phyloP scores from a whole-genome alignment of 2,888 invertebrate genomes.

The Scaptomyza tumidula region DNA sequence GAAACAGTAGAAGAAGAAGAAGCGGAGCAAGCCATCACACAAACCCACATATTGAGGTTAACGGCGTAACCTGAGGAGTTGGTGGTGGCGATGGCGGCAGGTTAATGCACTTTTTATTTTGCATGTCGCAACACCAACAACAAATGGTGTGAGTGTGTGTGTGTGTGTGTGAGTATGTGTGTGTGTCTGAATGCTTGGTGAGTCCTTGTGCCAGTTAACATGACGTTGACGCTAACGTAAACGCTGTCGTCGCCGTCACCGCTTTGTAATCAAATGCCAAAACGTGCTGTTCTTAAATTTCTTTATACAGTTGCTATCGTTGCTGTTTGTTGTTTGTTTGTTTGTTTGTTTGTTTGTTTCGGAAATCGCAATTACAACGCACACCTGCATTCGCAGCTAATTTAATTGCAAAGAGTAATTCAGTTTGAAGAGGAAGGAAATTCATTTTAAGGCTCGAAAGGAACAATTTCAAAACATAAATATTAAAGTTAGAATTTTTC shows the following conservation, averaged over 20 bases:
- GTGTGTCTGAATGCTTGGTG: conserved; percentile 43
- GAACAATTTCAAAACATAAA: not conserved
- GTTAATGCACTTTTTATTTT: conserved; percentile 74
- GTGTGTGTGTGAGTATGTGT: conserved; percentile 38
- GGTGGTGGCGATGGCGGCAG: conserved; percentile 42
- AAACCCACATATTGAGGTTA: conserved; percentile 36
- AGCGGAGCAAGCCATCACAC: conserved; percentile 1
- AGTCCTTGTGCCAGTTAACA: conserved; percentile 75
- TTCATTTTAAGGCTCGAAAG: not conserved
- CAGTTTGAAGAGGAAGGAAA: not conserved
- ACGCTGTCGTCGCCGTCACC: conserved; percentile 14
- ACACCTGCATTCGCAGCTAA: not conserved
- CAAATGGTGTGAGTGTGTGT: conserved; percentile 30
- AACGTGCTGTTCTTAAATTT: conserved; percentile 30
- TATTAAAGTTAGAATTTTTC: too few species aligned
- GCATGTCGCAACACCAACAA: conserved; percentile 34
- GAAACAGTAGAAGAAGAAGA: conserved; percentile 17
- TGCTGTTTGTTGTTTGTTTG: conserved; percentile 5
- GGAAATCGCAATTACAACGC: conserved; percentile 6
- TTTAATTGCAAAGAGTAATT: not conserved
- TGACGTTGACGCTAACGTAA: conserved; percentile 32
- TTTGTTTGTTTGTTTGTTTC: conserved; percentile 3
- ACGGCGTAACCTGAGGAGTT: conserved; percentile 66
- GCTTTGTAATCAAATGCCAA: conserved; percentile 40
- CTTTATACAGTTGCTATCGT: not conserved